Evolutionary conservation across 2,888 invertebrate species (phyloP).

Genomic region (Acanthosoma haemorrhoidale): DNA sequence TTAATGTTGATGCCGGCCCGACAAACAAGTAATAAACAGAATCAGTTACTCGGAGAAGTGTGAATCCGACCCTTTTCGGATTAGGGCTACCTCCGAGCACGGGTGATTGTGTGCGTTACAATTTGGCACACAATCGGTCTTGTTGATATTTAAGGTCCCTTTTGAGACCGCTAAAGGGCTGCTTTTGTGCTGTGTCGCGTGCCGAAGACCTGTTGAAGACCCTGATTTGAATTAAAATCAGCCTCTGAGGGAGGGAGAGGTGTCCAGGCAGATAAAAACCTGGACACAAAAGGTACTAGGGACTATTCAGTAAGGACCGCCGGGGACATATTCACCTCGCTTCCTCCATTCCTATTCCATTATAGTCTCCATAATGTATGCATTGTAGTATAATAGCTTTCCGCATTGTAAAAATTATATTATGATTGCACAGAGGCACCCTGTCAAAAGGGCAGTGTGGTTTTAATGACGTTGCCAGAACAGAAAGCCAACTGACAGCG

Average conservation of each 20-base stretch:
- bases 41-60: too few species aligned
- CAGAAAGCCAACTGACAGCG: too few species aligned
- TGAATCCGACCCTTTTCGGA: too few species aligned
- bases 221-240: slow-evolving; percentile 22
- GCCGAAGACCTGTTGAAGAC: not conserved
- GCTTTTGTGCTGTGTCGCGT: not conserved
- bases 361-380: not conserved
- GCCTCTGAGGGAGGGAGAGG: not conserved
- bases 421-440: too few species aligned
- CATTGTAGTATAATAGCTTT: slow-evolving; percentile 6
- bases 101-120: too few species aligned
- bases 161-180: not conserved
- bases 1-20: too few species aligned
- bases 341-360: not conserved
- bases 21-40: too few species aligned
- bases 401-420: not conserved
- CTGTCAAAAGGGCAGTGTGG: not conserved
- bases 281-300: not conserved
- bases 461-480: too few species aligned
- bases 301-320: not conserved
- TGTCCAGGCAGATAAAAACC: not conserved
- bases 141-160: slow-evolving; percentile 3
- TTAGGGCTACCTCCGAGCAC: too few species aligned
- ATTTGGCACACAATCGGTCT: too few species aligned
- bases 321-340: too few species aligned